Conservation (phyloP, 2,888 invertebrate species). For the Busseola fusca region DNA sequence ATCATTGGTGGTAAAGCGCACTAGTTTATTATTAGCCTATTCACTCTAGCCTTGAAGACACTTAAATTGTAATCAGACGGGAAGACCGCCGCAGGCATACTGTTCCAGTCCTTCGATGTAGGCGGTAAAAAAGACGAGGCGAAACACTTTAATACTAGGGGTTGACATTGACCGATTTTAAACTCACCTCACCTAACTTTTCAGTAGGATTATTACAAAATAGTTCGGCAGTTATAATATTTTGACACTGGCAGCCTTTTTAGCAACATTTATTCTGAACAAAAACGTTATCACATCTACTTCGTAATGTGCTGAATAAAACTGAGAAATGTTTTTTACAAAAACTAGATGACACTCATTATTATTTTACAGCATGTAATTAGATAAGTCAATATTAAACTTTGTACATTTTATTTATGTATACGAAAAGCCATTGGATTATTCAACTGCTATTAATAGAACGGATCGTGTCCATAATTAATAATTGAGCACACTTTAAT, state of each 20-base stretch:
- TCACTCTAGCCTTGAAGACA: too few relatives aligned
- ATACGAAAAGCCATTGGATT: constrained; percentile 39
- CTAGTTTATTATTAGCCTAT: too few relatives aligned
- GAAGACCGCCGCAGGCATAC: too few relatives aligned
- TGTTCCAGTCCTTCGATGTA: too few relatives aligned
- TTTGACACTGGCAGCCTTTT: not conserved
- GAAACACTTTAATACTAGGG: too few relatives aligned
- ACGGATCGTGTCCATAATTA: constrained; percentile 56
- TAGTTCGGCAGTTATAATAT: not conserved
- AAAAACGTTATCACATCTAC: constrained; percentile 5
- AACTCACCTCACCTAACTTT: not conserved
- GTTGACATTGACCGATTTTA: not conserved
- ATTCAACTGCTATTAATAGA: constrained; percentile 49
- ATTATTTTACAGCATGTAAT: constrained; percentile 44
- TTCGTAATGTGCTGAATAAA: not conserved
- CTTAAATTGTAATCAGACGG: too few relatives aligned
- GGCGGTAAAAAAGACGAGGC: too few relatives aligned
- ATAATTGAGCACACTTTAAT: constrained; percentile 62
- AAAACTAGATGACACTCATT: constrained; percentile 20
- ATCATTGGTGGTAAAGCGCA: too few relatives aligned
- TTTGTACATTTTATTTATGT: constrained; percentile 42
- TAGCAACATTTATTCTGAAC: not conserved
- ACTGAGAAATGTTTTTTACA: constrained; percentile 2
- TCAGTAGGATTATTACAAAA: not conserved
- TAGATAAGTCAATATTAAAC: constrained; percentile 56